phyloP scores from a whole-genome alignment of 2,113 vertebrate genomes.

The Ameiurus melas region DNA sequence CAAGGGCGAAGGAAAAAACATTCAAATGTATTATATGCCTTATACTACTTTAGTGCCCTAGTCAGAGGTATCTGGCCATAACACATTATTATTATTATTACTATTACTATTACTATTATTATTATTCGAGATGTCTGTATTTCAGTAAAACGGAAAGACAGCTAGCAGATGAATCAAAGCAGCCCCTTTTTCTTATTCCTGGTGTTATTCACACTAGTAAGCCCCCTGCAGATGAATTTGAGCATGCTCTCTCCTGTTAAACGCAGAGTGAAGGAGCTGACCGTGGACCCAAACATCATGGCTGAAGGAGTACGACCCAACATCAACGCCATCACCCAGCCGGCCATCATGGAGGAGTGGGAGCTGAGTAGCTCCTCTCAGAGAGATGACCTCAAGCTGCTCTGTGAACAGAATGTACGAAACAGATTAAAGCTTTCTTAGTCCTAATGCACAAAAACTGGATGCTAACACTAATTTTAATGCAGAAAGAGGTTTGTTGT shows the following conservation, averaged over 20 bases:
- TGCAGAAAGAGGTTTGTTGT: neutral
- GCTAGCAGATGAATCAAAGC: neutral
- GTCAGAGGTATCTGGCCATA: neutral
- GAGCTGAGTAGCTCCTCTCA: slow-evolving; percentile 92
- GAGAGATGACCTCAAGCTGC: slow-evolving; percentile 95
- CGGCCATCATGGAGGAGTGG: slow-evolving; percentile 88
- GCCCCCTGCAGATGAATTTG: neutral
- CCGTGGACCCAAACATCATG: slow-evolving; percentile 80
- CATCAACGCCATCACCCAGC: slow-evolving; percentile 84
- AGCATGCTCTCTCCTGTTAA: slow-evolving; percentile 25
- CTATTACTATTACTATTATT: too few relatives aligned
- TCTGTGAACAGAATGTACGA: slow-evolving; percentile 98
- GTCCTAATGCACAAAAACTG: neutral
- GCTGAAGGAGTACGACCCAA: slow-evolving; percentile 83
- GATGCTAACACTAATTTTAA: neutral
- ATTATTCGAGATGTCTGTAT: neutral
- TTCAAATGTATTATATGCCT: too few relatives aligned
- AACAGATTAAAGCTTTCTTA: neutral
- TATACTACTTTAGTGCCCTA: neutral
- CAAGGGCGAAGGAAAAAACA: neutral
- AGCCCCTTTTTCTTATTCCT: neutral
- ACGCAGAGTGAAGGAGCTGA: slow-evolving; percentile 93
- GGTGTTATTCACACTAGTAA: slow-evolving; percentile 32
- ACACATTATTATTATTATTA: neutral
- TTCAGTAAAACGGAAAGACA: neutral